A percentile compares a stretch with the other conserved stretches of the same genome.
These are phyloP conservation scores for Gymnogyps californianus DNA, from an alignment of 2,113 vertebrate genomes.

Conservation along the genomic window DNA sequence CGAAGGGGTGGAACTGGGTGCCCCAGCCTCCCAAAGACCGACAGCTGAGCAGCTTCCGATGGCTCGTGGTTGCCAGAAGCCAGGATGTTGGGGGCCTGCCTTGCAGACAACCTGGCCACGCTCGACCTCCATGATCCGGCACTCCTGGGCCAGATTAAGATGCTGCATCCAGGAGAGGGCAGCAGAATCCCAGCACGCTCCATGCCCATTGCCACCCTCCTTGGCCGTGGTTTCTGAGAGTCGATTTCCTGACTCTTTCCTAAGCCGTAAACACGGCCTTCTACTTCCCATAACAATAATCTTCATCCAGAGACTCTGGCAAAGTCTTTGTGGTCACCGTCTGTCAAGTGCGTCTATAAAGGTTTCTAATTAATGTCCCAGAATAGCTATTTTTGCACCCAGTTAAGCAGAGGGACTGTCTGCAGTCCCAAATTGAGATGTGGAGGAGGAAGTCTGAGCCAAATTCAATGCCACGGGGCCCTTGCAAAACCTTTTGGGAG, in stretches of 20 bases:
- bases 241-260: not conserved
- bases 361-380: not conserved
- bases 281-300: not conserved
- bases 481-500: not conserved
- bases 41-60: not conserved
- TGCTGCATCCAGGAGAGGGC: slow-evolving; percentile 14
- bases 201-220: accelerated
- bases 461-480: accelerated
- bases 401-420: too few relatives aligned
- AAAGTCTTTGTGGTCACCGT: not conserved
- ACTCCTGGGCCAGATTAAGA: not conserved
- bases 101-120: not conserved
- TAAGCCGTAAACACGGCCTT: not conserved
- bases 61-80: not conserved
- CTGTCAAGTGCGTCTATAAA: not conserved
- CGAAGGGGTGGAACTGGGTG: not conserved
- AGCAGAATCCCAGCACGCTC: not conserved
- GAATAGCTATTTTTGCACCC: not conserved
- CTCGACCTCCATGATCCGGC: not conserved
- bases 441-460: not conserved
- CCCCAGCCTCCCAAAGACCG: accelerated
- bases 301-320: not conserved
- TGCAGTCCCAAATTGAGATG: not conserved
- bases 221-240: not conserved
- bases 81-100: not conserved